Evolutionary conservation across 2,888 invertebrate genomes (phyloP), one percentile per base, ranked within the genome.

Genomic region (Taenaris catops): DNA sequence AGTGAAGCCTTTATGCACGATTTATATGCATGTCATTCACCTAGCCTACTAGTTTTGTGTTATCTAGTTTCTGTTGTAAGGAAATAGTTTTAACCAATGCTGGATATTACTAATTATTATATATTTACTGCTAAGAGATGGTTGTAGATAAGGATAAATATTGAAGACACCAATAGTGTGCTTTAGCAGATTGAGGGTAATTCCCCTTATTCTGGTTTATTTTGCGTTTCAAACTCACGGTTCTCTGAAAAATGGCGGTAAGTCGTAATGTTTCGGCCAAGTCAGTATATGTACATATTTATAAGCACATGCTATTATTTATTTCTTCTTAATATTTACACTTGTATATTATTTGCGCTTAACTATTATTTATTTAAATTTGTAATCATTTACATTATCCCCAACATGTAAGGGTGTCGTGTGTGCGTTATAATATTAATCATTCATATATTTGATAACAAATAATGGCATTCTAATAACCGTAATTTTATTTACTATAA

Each of bases 191-290:
- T 25, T 6, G 8, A 24, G 31, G 10, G 27, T 39, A 23, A 25
- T 32, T 39, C 28, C 23, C 36, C 25, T 16, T 24, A 34, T 39
- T 36, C 23, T 39, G 25, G 34, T 29, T 39, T 29, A 19, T 32
- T 24, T 23, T 25, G 35, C 17, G 16, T 19, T 36, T 29, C 9
- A 16, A 19, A 17, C 19, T 24, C 24, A 20, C 25, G 34, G 29
- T 33, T 25, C 20, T 8, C 24, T 23, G 29, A 34, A 40, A 24
- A 29, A 41, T 40, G 41, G 8, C 18, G 43, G 44, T 44, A 44
- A 16, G 31, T 10, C 14, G 2, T 14, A 14, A 14, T 3, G 14
- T 14, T 2, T 3, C 4, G 14, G 14, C 14, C n/a, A n/a, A n/a
- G n/a, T n/a, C n/a, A n/a, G n/a, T n/a, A n/a, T n/a, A n/a, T n/a